Base-by-base conservation (phyloP, 2,797 vertebrate genomes). In the Cossypha heuglini region DNA sequence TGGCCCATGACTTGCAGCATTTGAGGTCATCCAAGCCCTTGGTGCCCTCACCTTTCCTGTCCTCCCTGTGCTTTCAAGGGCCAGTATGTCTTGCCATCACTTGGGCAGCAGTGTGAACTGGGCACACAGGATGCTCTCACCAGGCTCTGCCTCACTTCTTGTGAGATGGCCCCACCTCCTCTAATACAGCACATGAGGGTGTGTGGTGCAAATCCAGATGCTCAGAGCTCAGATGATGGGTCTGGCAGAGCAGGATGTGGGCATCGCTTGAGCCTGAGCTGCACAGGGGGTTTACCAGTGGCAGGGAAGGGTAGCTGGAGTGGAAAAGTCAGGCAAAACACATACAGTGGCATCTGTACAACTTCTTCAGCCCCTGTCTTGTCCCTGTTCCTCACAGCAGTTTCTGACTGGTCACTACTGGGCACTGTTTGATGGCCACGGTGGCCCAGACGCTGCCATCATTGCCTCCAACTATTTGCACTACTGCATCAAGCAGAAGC, bases 361-460 rank as follows among this genome's bases (percentile, higher is more conserved):
- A 9, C 45, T 29, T 69, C 51, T 69, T 40, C 37, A 80, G 57
- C 52, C 13, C 15, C 66, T 45, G 2, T 77, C 57, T 58, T 72
- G 16, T 69, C 42, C 20, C 21, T 76, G 3, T 88, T 91, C 52
- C 38, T 25, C 33, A 3, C 2, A 24, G 75, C 94, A 98, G 98
- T 97, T 98, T 59, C 90, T 98, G 63, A 97, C 82, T 7, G 97
- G 97, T 82, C 97, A 94, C 71, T 98, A 98, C 93, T 98, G 98
- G 98, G 98, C 98, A 0, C 92, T 98, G 43, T 98, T 98, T 62
- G 98, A 98, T 20, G 98, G 98, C 38, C 98, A 98, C 0, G 97
- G 98, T 0, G 98, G 98, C 40, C 97, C 98, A 5, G 94, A 97
- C 2, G 98, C 97, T 52, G 98, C 98, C 67, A 96, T 98, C 67